A percentile compares a stretch with the other conserved stretches of the same genome.
phyloP scores from a whole-genome alignment of 2,797 vertebrate species.

The Ficedula albicollis region DNA sequence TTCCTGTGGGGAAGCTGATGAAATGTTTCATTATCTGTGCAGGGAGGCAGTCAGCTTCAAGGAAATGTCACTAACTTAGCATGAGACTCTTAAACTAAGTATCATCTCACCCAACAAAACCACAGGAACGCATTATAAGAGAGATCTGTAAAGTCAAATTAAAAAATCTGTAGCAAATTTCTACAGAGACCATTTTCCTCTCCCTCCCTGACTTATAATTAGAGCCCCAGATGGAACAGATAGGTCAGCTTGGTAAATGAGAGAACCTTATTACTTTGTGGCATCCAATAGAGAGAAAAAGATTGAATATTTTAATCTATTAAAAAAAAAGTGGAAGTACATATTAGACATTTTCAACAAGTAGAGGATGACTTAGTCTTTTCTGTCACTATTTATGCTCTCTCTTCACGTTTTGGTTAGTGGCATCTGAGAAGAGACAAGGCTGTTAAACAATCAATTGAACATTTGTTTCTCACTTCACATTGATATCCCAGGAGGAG shows the following conservation, averaged over 20 bases:
- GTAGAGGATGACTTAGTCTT: background rate
- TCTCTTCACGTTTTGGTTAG: background rate
- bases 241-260: conserved; percentile 12
- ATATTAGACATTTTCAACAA: background rate
- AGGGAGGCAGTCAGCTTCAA: conserved; percentile 43
- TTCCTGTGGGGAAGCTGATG: conserved; percentile 66
- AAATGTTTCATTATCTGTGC: conserved; percentile 63
- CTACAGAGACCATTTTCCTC: conserved; percentile 14
- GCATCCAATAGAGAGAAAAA: background rate
- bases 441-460: conserved; percentile 28
- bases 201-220: conserved; percentile 6
- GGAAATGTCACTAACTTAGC: conserved; percentile 62
- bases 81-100: conserved; percentile 38
- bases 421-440: background rate
- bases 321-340: background rate
- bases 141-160: conserved; percentile 33
- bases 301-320: background rate
- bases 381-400: background rate
- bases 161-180: conserved; percentile 36
- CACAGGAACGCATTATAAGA: conserved; percentile 37
- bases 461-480: conserved; percentile 38
- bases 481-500: conserved; percentile 10
- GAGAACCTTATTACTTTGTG: background rate
- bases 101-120: conserved; percentile 25
- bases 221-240: background rate